Evolutionary conservation across 2,113 vertebrate genomes (phyloP), one percentile per base, ranked within the genome.

Genomic region (Condylura cristata): DNA sequence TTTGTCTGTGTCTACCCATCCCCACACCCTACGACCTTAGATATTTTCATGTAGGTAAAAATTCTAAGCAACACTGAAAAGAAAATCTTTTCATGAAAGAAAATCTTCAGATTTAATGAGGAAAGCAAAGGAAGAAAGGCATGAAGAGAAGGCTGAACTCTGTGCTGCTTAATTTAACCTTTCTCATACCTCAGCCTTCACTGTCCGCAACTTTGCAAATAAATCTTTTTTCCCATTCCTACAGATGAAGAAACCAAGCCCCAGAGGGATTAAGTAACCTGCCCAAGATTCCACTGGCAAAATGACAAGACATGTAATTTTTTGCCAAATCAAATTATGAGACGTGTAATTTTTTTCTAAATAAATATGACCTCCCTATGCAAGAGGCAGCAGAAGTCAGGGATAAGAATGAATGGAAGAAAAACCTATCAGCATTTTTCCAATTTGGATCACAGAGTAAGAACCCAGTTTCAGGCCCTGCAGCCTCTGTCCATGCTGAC

Each of bases 11-110:
- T n/a, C n/a, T 37, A 14, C 66, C 3, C 12, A 90, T 63, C 11
- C 48, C 11, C 26, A 56, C 39, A 44, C 32, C 16, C n/a, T 83
- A 8, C 68, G 51, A 79, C 14, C 32, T 11, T 41, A 5, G 24
- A 12, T 53, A 82, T 90, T 93, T 65, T 56, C 90, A 56, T 30
- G 2, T 12, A 72, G n/a, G 61, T 86, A 74, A 86, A 91, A 76
- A 63, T 81, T 37, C 63, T 53, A 60, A 91, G 68, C 63, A 89
- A 9, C 37, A 2, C 2, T 34, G 74, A 48, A 92, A 91, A 56
- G 86, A 61, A 87, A n/a, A n/a, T n/a, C n/a, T 66, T 44, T 4
- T 58, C 34, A 71, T 18, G n/a, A 41, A 46, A 93, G 37, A 71
- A 90, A 89, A 78, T 32, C 26, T 16, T 1, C 46, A 61, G 56